Base-by-base conservation (phyloP, 2,888 invertebrate genomes). In the Protophormia terraenovae region DNA sequence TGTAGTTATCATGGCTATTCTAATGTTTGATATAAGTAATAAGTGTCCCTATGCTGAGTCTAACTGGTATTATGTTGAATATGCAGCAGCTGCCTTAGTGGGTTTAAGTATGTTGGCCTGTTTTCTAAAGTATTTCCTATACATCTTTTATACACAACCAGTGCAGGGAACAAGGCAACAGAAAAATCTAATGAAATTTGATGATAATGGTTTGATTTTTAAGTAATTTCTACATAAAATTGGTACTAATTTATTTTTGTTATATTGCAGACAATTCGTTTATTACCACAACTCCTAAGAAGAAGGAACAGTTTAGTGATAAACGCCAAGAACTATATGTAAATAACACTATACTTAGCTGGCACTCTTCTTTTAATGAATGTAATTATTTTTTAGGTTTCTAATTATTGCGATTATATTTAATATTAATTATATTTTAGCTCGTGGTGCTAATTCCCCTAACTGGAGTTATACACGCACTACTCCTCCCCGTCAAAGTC, bases 51-150 rank as follows among this genome's bases (percentile, higher is more conserved):
- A 83, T 32, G 86, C 88, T 0, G 66, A 78, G 0, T 89, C 89
- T 0, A 89, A 90, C 0, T 92, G 91, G 90, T 92, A 93, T 86
- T 93, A 93, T 80, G 67, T 92, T 0, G 94, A 94, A 87, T 94
- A 93, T 88, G 82, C 87, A 8, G 87, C 93, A 1, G 92, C 93
- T 1, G 83, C 91, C 0, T 88, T 94, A 86, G 90, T 94, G 62
- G 92, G 90, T 0, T 84, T 94, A 0, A 95, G 94, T 87, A 91
- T 93, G 0, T 12, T 94, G 1, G 94, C 94, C 86, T 94, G 95
- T 88, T 91, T 94, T 58, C 87, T 90, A 22, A 93, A 91, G 87
- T 94, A 94, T 88, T 88, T 93, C 1, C 92, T 92, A 87, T 93
- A 93, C 83, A 90, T 92, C 14, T 90, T 93, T 10, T 92, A 88